Evolutionary conservation across 2,113 vertebrate species (phyloP), one percentile per base, ranked within the genome.

Genomic region (Antechinus flavipes): DNA sequence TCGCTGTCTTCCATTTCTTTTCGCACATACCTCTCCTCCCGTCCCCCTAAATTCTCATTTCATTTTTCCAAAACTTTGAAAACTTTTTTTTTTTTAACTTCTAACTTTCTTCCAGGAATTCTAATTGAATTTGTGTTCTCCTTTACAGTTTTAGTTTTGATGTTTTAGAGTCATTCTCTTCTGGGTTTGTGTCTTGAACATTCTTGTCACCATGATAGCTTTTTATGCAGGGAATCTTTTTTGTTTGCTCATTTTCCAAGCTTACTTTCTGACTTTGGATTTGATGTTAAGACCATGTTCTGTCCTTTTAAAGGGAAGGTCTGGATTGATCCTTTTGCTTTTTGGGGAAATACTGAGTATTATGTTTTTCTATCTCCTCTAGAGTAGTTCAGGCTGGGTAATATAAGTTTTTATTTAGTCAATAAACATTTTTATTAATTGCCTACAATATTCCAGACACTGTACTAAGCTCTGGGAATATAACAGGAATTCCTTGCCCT

Each of bases 401-500:
- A 42, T 94, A 50, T 91, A 90, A 93, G 27, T 9, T 76, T 95
- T 89, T 91, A 89, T 91, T 95, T n/a, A 3, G 91, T 92, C 92
- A 91, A 90, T 27, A 90, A 25, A 54, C 61, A 91, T 91, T 96
- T 91, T 96, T 95, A 49, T 93, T 53, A 50, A 42, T 95, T 94
- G 27, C 54, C 5, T 84, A 35, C 12, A 93, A 54, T 6, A 8
- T 93, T 47, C 95, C 30, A 94, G 27, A 11, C 54, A 90, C 7
- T 46, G 76, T 94, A 47, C 16, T 90, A 89, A 25, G 25, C 30
- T n/a, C 24, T 93, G n/a, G 53, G 5, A 14, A 89, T 68, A 55
- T 14, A 96, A 42, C 35, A 91, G 84, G 35, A 23, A 89, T 52
- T 76, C 16, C 68, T 8, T 76, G 68, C 16, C 35, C 19, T 7